Conservation (phyloP, 2,113 vertebrate species). For the Alethe diademata region DNA sequence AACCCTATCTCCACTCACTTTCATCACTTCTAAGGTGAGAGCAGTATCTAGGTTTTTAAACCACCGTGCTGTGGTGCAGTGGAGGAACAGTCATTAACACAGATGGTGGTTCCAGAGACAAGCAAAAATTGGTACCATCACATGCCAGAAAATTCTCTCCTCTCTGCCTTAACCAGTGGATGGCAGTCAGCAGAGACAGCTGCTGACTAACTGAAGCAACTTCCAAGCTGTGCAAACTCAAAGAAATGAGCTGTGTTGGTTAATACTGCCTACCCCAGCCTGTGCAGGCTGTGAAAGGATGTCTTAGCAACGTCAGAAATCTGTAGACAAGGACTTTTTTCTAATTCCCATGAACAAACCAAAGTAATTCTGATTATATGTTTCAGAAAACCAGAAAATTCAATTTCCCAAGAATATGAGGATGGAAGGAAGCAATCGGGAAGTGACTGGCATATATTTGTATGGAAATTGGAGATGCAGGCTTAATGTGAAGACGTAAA, state of each 20-base stretch:
- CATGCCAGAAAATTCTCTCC: not conserved
- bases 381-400: not conserved
- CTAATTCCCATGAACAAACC: not conserved
- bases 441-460: not conserved
- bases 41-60: not conserved
- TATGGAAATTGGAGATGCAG: not conserved
- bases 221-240: not conserved
- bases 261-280: not conserved
- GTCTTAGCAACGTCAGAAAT: not conserved
- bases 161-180: not conserved
- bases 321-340: not conserved
- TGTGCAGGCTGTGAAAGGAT: not conserved
- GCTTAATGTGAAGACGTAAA: not conserved
- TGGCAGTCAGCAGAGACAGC: not conserved
- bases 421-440: not conserved
- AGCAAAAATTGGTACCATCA: not conserved
- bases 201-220: not conserved
- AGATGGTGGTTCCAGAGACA: not conserved
- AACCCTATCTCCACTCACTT: not conserved
- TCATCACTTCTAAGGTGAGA: not conserved
- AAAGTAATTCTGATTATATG: not conserved
- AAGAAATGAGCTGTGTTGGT: not conserved
- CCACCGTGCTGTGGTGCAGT: fast-evolving
- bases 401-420: not conserved
- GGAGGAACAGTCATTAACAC: not conserved